These are phyloP conservation scores for Luidia sarsii DNA, from an alignment of 53 echinoderm and acorn worm genomes.

Conservation along the genomic window DNA sequence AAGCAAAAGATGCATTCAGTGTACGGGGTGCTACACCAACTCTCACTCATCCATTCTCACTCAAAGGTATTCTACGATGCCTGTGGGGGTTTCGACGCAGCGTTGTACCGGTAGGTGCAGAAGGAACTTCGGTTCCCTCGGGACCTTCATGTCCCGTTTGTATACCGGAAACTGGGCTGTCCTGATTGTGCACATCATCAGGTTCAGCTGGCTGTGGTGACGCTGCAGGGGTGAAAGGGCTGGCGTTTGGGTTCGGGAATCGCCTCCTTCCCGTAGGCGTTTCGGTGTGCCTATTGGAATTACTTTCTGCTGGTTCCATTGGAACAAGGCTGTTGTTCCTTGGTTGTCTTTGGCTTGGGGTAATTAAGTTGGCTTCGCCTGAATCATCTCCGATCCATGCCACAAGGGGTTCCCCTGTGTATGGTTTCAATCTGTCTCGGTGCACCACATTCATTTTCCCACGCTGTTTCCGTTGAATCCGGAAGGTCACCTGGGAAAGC, in stretches of 20 bases:
- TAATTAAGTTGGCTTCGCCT: too few relatives aligned
- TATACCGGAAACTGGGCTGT: background rate
- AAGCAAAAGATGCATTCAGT: background rate
- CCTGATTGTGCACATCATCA: background rate
- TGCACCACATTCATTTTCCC: conserved; percentile 20
- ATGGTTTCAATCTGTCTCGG: background rate
- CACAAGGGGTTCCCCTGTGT: background rate
- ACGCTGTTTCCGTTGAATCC: background rate
- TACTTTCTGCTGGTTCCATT: background rate
- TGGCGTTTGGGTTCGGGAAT: background rate
- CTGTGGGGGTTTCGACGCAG: conserved; percentile 13
- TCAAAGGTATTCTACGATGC: too few relatives aligned
- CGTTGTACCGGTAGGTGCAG: background rate
- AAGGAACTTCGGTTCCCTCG: background rate
- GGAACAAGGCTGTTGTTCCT: too few relatives aligned
- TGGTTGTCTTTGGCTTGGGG: too few relatives aligned
- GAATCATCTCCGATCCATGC: background rate
- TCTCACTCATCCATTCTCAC: too few relatives aligned
- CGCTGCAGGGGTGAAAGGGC: background rate
- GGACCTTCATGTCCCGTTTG: background rate
- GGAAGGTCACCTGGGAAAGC: conserved; percentile 12
- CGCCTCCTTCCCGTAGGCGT: background rate
- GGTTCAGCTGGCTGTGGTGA: background rate
- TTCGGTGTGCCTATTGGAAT: background rate
- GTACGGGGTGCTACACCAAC: background rate